Base-by-base conservation (phyloP, 1,140 invertebrate genomes). In the Neotoxoptera formosana region DNA sequence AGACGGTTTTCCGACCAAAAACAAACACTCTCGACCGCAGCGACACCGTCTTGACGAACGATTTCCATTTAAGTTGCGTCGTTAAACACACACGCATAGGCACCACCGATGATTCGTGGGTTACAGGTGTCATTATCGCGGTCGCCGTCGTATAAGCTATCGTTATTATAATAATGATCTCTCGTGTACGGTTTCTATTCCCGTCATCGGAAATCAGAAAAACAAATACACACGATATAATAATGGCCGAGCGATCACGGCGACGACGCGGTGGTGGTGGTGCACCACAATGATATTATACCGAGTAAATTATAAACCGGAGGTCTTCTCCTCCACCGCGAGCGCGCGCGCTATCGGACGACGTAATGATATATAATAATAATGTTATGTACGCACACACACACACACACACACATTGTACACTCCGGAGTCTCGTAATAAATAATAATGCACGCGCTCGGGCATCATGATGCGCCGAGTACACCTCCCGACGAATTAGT, bases 1-100 rank as follows among this genome's bases (percentile, higher is more conserved):
- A 25, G 83, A 86, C 2, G 11, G 83, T 86, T 86, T 86, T 86
- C 25, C 84, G 14, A 86, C 36, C 23, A n/a, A 86, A 86, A 47
- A 86, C 84, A 86, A 86, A 86, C 41, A 86, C 36, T 41, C 45
- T 45, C 45, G 84, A 86, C 84, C 84, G 84, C 84, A 86, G 11
- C 41, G 84, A 86, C 84, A 86, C 84, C 84, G 83, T 41, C 21
- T 14, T 25, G 36, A 34, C 81, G n/a, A 34, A 83, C 36, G 60
- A 76, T 76, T 76, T 76, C 83, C 83, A 17, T 76, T 76, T n/a
- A 76, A 76, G 60, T 14, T 25, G 83, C 83, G 83, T 25, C 84
- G 84, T 45, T 41, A 30, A 47, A 45, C 25, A 86, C 45, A 47
- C 84, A 25, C 84, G 23, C 36, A 20, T n/a, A 17, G 25, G 25